These are phyloP conservation scores for Bombus pascuorum DNA, from an alignment of 1,140 invertebrate species.

Conservation along the genomic window DNA sequence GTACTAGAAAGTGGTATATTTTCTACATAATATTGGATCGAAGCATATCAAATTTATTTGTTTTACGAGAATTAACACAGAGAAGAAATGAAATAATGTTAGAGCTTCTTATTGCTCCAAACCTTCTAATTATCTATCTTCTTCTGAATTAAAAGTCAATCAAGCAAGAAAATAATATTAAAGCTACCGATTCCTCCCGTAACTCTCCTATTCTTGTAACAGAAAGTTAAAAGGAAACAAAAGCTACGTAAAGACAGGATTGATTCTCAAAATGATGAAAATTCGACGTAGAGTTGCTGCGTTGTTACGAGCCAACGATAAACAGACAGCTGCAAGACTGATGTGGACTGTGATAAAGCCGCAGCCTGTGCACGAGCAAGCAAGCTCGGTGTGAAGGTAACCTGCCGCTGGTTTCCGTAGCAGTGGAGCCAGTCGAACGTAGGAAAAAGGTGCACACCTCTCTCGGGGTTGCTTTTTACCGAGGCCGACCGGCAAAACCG, in stretches of 20 bases:
- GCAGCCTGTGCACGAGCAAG: neutral
- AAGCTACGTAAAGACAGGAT: neutral
- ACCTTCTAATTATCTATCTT: no score
- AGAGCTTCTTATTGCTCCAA: no score
- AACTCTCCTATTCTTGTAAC: no score
- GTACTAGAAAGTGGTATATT: neutral
- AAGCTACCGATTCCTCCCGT: no score
- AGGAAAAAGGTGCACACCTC: slow-evolving; percentile 34
- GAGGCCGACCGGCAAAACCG: slow-evolving; percentile 58
- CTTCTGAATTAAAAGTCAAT: no score
- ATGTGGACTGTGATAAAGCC: slow-evolving; percentile 4
- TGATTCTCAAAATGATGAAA: neutral
- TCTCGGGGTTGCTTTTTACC: slow-evolving; percentile 51
- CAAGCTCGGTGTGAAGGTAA: neutral
- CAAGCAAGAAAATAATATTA: no score
- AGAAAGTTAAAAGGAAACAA: neutral
- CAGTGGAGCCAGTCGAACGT: slow-evolving; percentile 34
- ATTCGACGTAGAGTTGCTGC: neutral
- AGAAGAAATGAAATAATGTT: no score
- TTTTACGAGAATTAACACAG: no score
- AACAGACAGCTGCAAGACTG: neutral
- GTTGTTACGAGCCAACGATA: neutral
- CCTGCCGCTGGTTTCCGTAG: slow-evolving; percentile 35
- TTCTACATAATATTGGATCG: no score
- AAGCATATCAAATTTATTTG: no score